Percentiles rank a stretch among this genome's conserved stretches.
These are phyloP conservation scores for Ferrisia virgata DNA, from an alignment of 2,888 invertebrate genomes.

Conservation along the genomic window DNA sequence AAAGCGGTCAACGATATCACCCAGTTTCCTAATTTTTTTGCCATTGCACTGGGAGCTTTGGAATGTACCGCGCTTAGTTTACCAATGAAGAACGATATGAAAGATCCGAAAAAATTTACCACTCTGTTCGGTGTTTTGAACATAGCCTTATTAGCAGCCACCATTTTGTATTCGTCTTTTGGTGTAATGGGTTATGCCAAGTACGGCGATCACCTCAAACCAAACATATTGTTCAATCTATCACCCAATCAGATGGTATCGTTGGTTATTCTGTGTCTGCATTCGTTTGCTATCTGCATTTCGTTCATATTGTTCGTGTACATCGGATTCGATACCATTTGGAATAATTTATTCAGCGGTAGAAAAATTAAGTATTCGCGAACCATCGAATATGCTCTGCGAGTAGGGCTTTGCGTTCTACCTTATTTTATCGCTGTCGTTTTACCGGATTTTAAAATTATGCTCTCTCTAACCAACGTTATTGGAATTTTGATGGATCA, in stretches of 20 bases:
- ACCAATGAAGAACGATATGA: conserved; percentile 93
- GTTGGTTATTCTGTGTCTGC: not conserved
- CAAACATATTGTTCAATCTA: conserved; percentile 84
- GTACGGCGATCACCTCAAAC: conserved; percentile 69
- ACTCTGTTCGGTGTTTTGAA: conserved; percentile 82
- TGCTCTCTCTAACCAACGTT: not conserved
- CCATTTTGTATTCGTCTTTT: conserved; percentile 78
- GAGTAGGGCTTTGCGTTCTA: not conserved
- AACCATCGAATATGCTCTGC: not conserved
- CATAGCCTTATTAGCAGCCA: conserved; percentile 73
- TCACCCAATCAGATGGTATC: conserved; percentile 53
- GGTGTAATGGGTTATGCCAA: conserved; percentile 88
- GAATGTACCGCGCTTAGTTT: conserved; percentile 90
- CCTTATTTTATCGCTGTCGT: not conserved
- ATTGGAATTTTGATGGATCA: not conserved
- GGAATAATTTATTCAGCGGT: not conserved
- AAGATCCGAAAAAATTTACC: conserved; percentile 75
- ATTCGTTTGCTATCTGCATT: not conserved
- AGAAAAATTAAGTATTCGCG: not conserved
- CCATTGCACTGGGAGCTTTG: conserved; percentile 90
- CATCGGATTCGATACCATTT: conserved; percentile 18
- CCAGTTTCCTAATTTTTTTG: conserved; percentile 87
- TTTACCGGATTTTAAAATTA: not conserved
- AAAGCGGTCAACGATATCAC: not conserved
- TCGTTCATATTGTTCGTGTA: conserved; percentile 16